Evolutionary conservation across 1,140 invertebrate genomes (phyloP), one percentile per base, ranked within the genome.

Genomic region (Neotoxoptera formosana): DNA sequence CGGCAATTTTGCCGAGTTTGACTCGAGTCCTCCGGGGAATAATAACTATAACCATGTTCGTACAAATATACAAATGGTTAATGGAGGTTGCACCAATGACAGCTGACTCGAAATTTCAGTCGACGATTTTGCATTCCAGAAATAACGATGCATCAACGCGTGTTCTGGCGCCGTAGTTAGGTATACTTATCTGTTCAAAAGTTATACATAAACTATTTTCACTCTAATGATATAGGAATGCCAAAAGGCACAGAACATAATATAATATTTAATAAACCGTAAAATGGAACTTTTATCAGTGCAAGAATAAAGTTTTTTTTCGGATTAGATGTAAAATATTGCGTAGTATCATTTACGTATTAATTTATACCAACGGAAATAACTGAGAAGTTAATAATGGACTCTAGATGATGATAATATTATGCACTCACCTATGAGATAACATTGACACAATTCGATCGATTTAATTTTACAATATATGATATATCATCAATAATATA

Each of bases 11-110:
- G 6, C 45, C 23, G 45, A 86, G 25, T 86, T 25, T 45, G 84
- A 45, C 41, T 48, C 17, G n/a, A 30, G 23, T 86, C 11, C 41
- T 86, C 9, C 3, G 2, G 30, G 41, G 45, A 47, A 86, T 86
- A 86, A 86, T 47, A 47, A 86, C 23, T n/a, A n/a, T n/a, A 86
- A 86, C 30, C 25, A 11, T n/a, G 25, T 45, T 20, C 45, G 45
- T 84, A 45, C 20, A 84, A 45, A 86, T 86, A 86, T 86, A 86
- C 25, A 47, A 47, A 86, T 47, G 60, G n/a, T 76, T n/a, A 76
- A n/a, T 76, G 41, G 6, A 48, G 17, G 45, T 47, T 86, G 25
- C 7, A 47, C 41, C 45, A 86, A 47, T 86, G 8, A 86, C 21
- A 53, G 20, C 7, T 47, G 30, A 30, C 45, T 86, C 45, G 41